Evolutionary conservation across 2,797 vertebrate species (phyloP).

Genomic region (Falco cherrug): DNA sequence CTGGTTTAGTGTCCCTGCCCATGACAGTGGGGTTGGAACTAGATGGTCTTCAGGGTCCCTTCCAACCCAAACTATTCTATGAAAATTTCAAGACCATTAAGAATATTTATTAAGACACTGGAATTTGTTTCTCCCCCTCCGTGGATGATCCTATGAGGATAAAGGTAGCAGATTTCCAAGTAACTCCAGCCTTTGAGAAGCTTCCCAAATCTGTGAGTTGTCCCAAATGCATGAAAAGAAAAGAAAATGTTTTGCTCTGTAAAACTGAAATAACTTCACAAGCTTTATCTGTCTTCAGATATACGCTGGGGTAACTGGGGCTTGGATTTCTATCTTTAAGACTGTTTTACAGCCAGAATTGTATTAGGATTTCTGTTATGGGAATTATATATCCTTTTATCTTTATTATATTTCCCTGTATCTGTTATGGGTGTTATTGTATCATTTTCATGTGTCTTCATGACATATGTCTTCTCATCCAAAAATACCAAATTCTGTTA

Average conservation of each 20-base stretch:
- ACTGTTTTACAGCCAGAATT: neutral
- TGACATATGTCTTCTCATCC: neutral
- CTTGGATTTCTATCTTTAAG: neutral
- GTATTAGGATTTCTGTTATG: neutral
- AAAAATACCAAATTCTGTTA: slow-evolving; percentile 13
- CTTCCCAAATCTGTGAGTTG: neutral
- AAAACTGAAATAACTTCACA: neutral
- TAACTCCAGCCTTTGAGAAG: neutral
- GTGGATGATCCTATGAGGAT: neutral
- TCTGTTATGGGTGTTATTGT: neutral
- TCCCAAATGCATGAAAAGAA: neutral
- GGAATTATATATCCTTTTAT: neutral
- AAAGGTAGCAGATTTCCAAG: neutral
- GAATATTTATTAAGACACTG: neutral
- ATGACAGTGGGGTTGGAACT: too few species aligned
- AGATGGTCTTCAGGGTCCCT: too few species aligned
- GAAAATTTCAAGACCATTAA: neutral
- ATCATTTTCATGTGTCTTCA: neutral
- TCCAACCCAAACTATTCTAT: too few species aligned
- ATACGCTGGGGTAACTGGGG: neutral
- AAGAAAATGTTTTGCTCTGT: neutral
- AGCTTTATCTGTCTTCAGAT: neutral
- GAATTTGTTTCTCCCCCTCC: neutral
- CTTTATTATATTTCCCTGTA: neutral
- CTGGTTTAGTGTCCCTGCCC: too few species aligned